Percentiles rank a stretch among this genome's conserved stretches.
Conservation (phyloP, 2,888 invertebrate species). For the Ophioninae sp. region DNA sequence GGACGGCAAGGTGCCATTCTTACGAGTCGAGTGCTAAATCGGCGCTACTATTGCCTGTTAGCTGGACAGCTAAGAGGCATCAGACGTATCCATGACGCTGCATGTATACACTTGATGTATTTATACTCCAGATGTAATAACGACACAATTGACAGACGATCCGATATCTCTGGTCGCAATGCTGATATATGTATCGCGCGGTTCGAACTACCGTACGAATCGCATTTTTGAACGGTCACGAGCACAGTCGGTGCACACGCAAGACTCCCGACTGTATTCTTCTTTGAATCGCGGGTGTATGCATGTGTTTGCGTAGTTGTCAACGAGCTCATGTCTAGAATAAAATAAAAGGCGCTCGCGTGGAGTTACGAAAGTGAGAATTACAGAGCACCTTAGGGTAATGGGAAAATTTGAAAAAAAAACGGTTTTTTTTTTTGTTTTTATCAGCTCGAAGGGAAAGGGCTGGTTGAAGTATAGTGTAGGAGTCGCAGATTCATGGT, state of each 20-base stretch:
- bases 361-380: constrained; percentile 59
- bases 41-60: too few relatives aligned
- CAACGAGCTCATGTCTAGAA: constrained; percentile 41
- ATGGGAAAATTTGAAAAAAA: too few relatives aligned
- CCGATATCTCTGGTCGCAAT: constrained; percentile 34
- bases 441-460: too few relatives aligned
- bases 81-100: constrained; percentile 48
- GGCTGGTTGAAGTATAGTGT: too few relatives aligned
- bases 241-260: constrained; percentile 6
- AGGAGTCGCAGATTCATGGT: too few relatives aligned
- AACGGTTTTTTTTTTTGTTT: too few relatives aligned
- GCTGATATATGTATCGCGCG: constrained; percentile 24
- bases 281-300: not conserved
- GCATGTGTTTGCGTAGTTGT: constrained; percentile 30
- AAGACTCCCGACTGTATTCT: constrained; percentile 33
- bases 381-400: too few relatives aligned
- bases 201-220: constrained; percentile 40
- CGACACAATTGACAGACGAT: constrained; percentile 59
- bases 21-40: too few relatives aligned
- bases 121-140: constrained; percentile 55
- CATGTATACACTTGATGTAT: constrained; percentile 5
- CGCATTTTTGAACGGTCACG: not conserved
- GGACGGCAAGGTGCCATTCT: constrained; percentile 7
- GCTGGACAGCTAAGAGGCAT: not conserved
- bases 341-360: constrained; percentile 50